Evolutionary conservation across 2,797 vertebrate species (phyloP), one percentile per base, ranked within the genome.

Genomic region (Anomalospiza imberbis): DNA sequence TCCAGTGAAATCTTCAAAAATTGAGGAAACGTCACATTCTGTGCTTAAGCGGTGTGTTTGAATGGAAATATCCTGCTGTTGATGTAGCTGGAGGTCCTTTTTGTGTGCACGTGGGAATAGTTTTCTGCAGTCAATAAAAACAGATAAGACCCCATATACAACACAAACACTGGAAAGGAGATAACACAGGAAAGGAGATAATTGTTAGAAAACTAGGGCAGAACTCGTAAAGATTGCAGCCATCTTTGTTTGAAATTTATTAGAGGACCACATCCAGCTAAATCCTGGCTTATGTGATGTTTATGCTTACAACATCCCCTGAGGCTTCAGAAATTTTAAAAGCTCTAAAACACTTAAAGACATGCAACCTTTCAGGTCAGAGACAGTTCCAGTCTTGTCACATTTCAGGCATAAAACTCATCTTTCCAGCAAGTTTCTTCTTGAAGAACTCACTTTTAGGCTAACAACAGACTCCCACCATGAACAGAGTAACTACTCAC

Each of bases 11-110:
- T 7, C 7, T 61, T 57, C 34, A 58, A 17, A 36, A 29, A n/a
- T 13, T 15, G 8, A 42, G 5, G 2, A 2, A 14, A 17, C 3
- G 42, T 76, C 7, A 22, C 0, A 0, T 44, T 82, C 47, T 50
- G 5, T 54, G 54, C 13, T 31, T 32, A n/a, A 53, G 42, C 44
- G 31, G 1, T 70, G 16, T 8, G 1, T 62, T 79, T 62, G 82
- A 82, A 40, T 51, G 18, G 22, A 88, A 67, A 55, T n/a, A 86
- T 11, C 4, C 12, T 10, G 12, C 25, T 8, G 25, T 2, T 5
- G 5, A 5, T 28, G 14, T 17, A 70, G 32, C 17, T 10, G 6
- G 36, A 38, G 45, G 29, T 34, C 31, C 26, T 80, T 60, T 47
- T 17, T 61, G 32, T 32, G 17, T 65, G 18, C 31, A 70, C 36